Evolutionary conservation across 2,797 vertebrate genomes (phyloP).

Genomic region (Lagothrix lagotricha): DNA sequence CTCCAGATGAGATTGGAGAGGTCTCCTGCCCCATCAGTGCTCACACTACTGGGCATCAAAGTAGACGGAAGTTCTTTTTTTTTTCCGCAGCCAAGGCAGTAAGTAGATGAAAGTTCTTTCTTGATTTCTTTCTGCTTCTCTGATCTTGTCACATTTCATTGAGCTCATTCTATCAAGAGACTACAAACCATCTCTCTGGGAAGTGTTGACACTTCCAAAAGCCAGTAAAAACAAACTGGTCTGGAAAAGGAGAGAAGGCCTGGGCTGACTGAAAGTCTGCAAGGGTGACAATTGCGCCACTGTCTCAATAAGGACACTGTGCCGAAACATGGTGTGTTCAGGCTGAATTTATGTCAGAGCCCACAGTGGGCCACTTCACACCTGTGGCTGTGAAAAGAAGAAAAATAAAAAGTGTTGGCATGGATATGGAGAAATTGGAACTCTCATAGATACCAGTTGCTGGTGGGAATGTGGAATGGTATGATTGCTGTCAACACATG

Average conservation of each 20-base stretch:
- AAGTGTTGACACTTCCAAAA: not conserved
- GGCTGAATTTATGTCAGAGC: not conserved
- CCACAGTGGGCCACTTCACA: not conserved
- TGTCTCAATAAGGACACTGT: not conserved
- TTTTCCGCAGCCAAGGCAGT: too few relatives aligned
- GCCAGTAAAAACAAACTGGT: not conserved
- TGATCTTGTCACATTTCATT: not conserved
- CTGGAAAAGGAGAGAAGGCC: not conserved
- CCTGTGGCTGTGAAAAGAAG: not conserved
- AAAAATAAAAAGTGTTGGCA: not conserved
- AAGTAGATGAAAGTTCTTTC: not conserved
- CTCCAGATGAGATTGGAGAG: rapidly evolving
- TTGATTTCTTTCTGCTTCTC: not conserved
- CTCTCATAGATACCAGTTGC: not conserved
- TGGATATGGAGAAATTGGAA: not conserved
- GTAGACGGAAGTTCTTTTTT: not conserved
- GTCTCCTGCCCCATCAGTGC: rapidly evolving
- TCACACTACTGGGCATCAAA: not conserved
- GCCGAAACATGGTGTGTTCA: not conserved
- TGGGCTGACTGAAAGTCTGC: not conserved
- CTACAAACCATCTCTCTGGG: not conserved
- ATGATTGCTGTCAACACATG: not conserved
- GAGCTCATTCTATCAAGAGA: not conserved
- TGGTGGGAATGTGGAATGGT: not conserved
- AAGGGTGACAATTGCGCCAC: rapidly evolving